A percentile compares a stretch with the other conserved stretches of the same genome.
phyloP scores from a whole-genome alignment of 2,888 invertebrate species.

The Uloborus plumipes region DNA sequence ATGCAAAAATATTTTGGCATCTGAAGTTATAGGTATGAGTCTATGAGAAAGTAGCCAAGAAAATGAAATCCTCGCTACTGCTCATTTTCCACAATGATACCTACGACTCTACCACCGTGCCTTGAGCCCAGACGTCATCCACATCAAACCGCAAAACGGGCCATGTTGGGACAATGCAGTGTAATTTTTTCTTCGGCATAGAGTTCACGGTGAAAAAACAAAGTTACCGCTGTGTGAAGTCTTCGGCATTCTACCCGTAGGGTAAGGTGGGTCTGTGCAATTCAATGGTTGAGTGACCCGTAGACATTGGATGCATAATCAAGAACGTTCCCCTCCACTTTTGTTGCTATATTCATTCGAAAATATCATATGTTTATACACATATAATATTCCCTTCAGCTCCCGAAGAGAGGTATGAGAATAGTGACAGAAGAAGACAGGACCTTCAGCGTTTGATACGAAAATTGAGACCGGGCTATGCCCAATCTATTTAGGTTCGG shows the following conservation, averaged over 20 bases:
- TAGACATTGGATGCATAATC: constrained; percentile 47
- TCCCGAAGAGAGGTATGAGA: constrained; percentile 11
- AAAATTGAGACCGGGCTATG: constrained; percentile 46
- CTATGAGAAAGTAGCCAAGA: no score
- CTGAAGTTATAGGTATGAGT: no score
- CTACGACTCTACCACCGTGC: no score
- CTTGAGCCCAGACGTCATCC: no score
- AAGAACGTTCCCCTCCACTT: constrained; percentile 28
- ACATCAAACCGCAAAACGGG: no score
- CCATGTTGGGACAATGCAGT: no score
- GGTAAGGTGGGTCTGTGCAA: constrained; percentile 53
- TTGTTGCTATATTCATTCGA: constrained; percentile 32
- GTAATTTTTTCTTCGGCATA: no score
- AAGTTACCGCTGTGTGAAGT: constrained; percentile 11
- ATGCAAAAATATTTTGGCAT: no score
- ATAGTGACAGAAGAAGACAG: constrained; percentile 53
- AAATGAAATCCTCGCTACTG: no score
- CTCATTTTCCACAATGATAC: no score
- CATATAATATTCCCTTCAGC: constrained; percentile 51
- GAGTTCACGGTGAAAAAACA: no score
- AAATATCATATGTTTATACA: constrained; percentile 45
- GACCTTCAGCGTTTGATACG: constrained; percentile 30
- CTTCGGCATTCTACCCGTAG: constrained; percentile 25
- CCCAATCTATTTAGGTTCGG: constrained; percentile 46
- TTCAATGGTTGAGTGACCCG: constrained; percentile 58